Evolutionary conservation across 2,113 vertebrate species (phyloP).

Genomic region (Halichoeres trimaculatus): DNA sequence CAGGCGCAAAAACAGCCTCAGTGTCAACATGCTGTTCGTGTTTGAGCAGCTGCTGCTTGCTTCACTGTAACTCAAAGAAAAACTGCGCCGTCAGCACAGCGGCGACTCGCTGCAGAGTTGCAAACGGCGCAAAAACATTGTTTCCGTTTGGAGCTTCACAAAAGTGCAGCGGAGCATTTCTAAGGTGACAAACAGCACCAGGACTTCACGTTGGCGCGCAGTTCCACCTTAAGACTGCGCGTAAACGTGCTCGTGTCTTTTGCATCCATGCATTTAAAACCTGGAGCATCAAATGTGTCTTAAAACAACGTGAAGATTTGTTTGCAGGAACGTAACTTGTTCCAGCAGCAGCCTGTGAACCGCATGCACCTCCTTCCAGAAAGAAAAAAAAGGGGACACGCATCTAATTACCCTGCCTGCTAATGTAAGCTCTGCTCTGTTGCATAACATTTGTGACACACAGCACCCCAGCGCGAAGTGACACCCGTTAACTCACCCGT

Average conservation of each 20-base stretch:
- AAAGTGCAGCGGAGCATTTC: neutral
- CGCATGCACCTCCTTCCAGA: neutral
- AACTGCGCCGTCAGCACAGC: slow-evolving; percentile 28
- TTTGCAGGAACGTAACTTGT: neutral
- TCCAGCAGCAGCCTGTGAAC: neutral
- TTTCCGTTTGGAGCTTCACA: slow-evolving; percentile 10
- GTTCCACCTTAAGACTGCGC: neutral
- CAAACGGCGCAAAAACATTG: slow-evolving; percentile 35
- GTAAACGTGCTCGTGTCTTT: neutral
- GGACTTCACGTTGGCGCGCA: neutral
- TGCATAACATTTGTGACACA: slow-evolving; percentile 45
- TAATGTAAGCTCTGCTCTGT: slow-evolving; percentile 23
- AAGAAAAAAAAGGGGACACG: neutral
- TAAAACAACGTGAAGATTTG: neutral
- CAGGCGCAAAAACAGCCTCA: neutral
- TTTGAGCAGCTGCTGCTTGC: neutral
- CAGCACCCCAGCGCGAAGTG: slow-evolving; percentile 22
- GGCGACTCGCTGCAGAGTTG: slow-evolving; percentile 10
- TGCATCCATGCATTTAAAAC: too few relatives aligned
- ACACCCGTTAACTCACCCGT: slow-evolving; percentile 51
- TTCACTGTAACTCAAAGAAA: neutral
- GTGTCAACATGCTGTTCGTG: neutral
- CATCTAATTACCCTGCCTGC: slow-evolving; percentile 45
- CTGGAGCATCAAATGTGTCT: neutral
- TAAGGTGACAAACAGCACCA: neutral